Evolutionary conservation across 2,113 vertebrate genomes (phyloP).

Genomic region (Danio rerio): GRCz12tu NC_133178.1:45185001-45185500

Average conservation of each 20-base stretch:
- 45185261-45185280: slow-evolving; percentile 55
- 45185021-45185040: neutral
- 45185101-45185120: neutral
- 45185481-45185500: too few relatives aligned
- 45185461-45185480: too few relatives aligned
- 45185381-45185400: slow-evolving; percentile 38
- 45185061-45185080: neutral
- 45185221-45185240: slow-evolving; percentile 38
- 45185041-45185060: slow-evolving; percentile 9
- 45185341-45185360: slow-evolving; percentile 43
- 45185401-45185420: neutral
- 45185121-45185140: neutral
- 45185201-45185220: slow-evolving; percentile 11
- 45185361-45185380: slow-evolving; percentile 45
- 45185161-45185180: slow-evolving; percentile 2
- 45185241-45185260: slow-evolving; percentile 41
- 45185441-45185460: too few relatives aligned
- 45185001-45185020: neutral
- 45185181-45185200: slow-evolving; percentile 40
- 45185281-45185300: slow-evolving; percentile 56
- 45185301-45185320: slow-evolving; percentile 42
- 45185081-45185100: slow-evolving; percentile 28
- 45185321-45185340: slow-evolving; percentile 48
- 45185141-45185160: neutral
- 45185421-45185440: neutral